Evolutionary conservation across 2,888 invertebrate genomes (phyloP), one percentile per base, ranked within the genome.

Genomic region (Macropis europaea): DNA sequence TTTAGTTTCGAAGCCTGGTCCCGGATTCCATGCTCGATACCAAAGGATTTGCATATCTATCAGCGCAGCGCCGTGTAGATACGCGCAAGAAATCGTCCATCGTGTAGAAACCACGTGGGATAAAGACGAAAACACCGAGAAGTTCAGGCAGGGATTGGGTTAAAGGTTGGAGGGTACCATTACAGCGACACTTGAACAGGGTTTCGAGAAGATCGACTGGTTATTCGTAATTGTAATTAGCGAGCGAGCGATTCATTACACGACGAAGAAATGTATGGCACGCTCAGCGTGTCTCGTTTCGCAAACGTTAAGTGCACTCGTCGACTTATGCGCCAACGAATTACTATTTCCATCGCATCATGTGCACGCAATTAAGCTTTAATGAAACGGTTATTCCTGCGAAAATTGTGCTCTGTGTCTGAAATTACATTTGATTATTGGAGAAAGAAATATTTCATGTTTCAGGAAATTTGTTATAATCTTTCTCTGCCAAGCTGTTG

Each of bases 151-250:
- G 40, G 17, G 6, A 3, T 2, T 30, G 22, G 9, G 34, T 2
- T 32, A 11, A 5, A 56, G 56, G 9, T 9, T 5, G 17, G 38
- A 28, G 9, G 28, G 40, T 53, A 50, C 32, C 26, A 28, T 36
- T 47, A 38, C 32, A 38, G 26, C 22, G 24, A 30, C 43, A 36
- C 54, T 54, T 32, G 4, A 3, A 43, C 26, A 32, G 17, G 32
- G 28, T 69, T 26, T 32, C 50, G 62, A 50, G 43, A 64, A 64
- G 76, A 32, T 68, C 68, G 42, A 56, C 11, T 42, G 53, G 75
- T 64, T 71, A 77, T 82, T 82, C 77, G 78, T 81, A 76, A 83
- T 83, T 77, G 79, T 82, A 80, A 83, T 82, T 81, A 83, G 68
- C 63, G 62, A 32, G 40, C 57, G 59, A 48, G 71, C 74, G 73